phyloP scores from a whole-genome alignment of 2,888 invertebrate species.

The Oscheius onirici region DNA sequence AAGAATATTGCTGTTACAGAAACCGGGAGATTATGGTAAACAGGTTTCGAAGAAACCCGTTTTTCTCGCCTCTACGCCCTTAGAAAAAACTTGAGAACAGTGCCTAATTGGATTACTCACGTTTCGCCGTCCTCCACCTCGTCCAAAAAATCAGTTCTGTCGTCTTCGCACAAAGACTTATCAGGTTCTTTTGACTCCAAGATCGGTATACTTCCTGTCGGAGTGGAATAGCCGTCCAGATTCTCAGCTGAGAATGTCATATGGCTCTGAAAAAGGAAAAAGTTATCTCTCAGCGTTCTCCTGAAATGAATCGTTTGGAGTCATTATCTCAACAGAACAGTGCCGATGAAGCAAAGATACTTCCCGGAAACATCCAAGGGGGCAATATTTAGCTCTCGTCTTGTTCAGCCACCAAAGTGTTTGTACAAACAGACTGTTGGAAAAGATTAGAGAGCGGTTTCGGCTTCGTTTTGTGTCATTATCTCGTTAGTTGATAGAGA shows the following conservation, averaged over 20 bases:
- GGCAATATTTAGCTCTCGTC: constrained; percentile 3
- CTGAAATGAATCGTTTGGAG: background rate
- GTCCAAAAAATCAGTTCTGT: too few relatives aligned
- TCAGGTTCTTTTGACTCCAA: constrained; percentile 24
- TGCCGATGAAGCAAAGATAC: too few relatives aligned
- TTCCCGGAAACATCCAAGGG: too few relatives aligned
- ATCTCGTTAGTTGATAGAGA: too few relatives aligned
- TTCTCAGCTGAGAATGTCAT: constrained; percentile 25
- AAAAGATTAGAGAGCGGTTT: too few relatives aligned
- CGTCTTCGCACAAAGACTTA: constrained; percentile 23
- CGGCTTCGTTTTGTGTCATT: too few relatives aligned
- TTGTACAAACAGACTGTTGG: constrained; percentile 7
- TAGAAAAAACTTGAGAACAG: background rate
- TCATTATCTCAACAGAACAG: background rate
- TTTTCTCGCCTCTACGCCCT: too few relatives aligned
- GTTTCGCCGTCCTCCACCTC: background rate
- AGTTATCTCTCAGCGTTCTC: background rate
- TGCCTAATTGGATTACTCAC: constrained; percentile 23
- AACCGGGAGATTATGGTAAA: too few relatives aligned
- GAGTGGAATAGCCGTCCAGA: constrained; percentile 23
- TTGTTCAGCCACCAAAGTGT: constrained; percentile 2
- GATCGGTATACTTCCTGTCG: constrained; percentile 25
- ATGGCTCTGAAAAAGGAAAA: constrained; percentile 32
- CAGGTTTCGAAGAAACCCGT: too few relatives aligned
- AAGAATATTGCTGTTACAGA: too few relatives aligned